A percentile compares a stretch with the other conserved stretches of the same genome.
Conservation (phyloP, 2,888 invertebrate genomes). For the Scrobipalpa atriplicella region DNA sequence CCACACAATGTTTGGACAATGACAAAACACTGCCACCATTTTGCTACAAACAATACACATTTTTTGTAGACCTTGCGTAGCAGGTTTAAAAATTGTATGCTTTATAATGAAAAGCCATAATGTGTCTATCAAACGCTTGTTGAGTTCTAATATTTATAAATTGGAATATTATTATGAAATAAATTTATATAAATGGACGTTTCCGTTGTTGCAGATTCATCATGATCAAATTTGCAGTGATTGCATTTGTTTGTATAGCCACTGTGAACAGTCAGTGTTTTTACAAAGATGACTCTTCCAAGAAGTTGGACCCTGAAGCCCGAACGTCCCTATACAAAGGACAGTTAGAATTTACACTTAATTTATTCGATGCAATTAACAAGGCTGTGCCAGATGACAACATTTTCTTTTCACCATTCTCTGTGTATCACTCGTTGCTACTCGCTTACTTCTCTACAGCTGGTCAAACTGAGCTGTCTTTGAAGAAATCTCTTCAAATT, state of each 20-base stretch:
- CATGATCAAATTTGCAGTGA: slow-evolving; percentile 59
- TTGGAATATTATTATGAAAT: slow-evolving; percentile 5
- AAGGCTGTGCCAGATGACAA: slow-evolving; percentile 86
- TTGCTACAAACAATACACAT: slow-evolving; percentile 4
- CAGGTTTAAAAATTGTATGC: slow-evolving; percentile 16
- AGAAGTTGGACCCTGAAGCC: slow-evolving; percentile 71
- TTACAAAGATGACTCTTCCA: slow-evolving; percentile 68
- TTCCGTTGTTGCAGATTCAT: slow-evolving; percentile 48
- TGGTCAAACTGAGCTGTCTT: slow-evolving; percentile 85
- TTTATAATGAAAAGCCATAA: slow-evolving; percentile 5
- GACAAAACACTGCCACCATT: neutral
- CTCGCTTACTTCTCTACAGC: slow-evolving; percentile 91
- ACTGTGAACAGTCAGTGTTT: slow-evolving; percentile 70
- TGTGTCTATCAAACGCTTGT: slow-evolving; percentile 15
- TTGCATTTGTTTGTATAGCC: slow-evolving; percentile 51
- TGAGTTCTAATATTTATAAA: slow-evolving; percentile 3
- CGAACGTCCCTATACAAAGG: slow-evolving; percentile 64
- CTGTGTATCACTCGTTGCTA: slow-evolving; percentile 90
- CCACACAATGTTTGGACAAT: slow-evolving; percentile 23
- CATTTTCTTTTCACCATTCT: slow-evolving; percentile 94
- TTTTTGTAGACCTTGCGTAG: slow-evolving; percentile 21
- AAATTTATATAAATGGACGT: neutral
- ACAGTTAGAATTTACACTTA: slow-evolving; percentile 87
- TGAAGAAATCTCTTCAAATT: slow-evolving; percentile 85
- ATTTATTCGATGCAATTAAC: slow-evolving; percentile 86